Base-by-base conservation (phyloP, 2,113 vertebrate genomes). In the Turnix velox region DNA sequence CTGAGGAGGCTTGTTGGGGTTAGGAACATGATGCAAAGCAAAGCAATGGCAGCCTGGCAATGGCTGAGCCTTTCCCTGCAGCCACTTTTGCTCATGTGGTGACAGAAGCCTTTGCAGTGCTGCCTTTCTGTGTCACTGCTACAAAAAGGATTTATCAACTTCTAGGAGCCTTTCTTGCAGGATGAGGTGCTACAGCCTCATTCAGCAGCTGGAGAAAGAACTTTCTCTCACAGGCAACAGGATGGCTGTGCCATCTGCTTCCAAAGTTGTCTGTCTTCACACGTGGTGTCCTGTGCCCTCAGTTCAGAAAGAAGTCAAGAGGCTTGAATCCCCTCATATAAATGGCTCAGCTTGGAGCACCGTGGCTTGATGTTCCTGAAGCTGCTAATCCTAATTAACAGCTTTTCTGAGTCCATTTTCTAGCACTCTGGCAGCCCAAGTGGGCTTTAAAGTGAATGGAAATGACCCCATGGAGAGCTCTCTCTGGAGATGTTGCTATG, bases 401-500 rank as follows among this genome's bases (percentile, higher is more conserved):
- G 91, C 59, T 93, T 95, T 95, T 79, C 51, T 46, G 51, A 87
- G 77, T 55, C 62, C 88, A 76, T 93, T 93, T 93, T 62, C 55
- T 33, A 92, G 58, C 71, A 82, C 74, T 95, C 51, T 77, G 85
- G 81, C 67, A 93, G 77, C 80, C 88, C 86, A 87, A 95, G 84
- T 75, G 87, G 80, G 69, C 73, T 94, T 58, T 93, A 79, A 76
- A 95, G 84, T 10, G 81, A 74, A 79, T 76, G 69, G 92, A 92
- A 93, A 94, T 95, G 54, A 83, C 94, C 93, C 87, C 77, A 84
- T 40, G 84, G 95, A 92, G 81, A 28, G n/a, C 39, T 69, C 42
- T 86, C 93, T 84, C 83, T 58, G 88, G 78, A 96, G 90, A 86
- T 73, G 93, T 96, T 95, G 93, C 95, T 95, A 95, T 95, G 95